phyloP scores from a whole-genome alignment of 2,888 invertebrate genomes.

The Megaustenia siamemsis region DNA sequence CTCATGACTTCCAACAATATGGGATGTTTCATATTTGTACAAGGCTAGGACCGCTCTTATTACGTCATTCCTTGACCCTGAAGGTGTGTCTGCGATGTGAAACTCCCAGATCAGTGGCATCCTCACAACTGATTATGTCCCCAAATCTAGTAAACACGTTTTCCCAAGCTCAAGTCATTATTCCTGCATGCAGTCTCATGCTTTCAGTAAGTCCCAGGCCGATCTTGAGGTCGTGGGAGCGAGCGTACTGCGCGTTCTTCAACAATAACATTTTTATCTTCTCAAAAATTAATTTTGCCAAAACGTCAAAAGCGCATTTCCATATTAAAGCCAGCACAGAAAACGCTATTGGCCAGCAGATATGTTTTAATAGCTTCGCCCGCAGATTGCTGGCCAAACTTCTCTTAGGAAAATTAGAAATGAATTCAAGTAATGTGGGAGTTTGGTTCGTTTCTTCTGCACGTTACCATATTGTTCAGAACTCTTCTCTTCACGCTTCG shows the following conservation, averaged over 20 bases:
- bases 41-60: too few species aligned
- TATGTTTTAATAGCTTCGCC: conserved; percentile 23
- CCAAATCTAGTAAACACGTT: background rate
- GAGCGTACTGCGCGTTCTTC: background rate
- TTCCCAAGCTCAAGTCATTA: background rate
- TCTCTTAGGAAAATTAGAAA: background rate
- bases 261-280: background rate
- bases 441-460: background rate
- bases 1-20: too few species aligned
- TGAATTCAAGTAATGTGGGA: conserved; percentile 19
- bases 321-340: background rate
- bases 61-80: too few species aligned
- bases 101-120: too few species aligned
- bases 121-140: background rate
- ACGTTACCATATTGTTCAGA: background rate
- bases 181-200: background rate
- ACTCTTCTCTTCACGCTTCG: conserved; percentile 3
- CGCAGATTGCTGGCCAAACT: background rate
- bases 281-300: conserved; percentile 18
- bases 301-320: conserved; percentile 3
- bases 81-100: too few species aligned
- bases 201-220: background rate
- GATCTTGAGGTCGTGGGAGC: conserved; percentile 22
- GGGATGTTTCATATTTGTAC: too few species aligned
- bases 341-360: background rate